Conservation (phyloP, 2,113 vertebrate species). For the Phylloscopus whistleri region DNA sequence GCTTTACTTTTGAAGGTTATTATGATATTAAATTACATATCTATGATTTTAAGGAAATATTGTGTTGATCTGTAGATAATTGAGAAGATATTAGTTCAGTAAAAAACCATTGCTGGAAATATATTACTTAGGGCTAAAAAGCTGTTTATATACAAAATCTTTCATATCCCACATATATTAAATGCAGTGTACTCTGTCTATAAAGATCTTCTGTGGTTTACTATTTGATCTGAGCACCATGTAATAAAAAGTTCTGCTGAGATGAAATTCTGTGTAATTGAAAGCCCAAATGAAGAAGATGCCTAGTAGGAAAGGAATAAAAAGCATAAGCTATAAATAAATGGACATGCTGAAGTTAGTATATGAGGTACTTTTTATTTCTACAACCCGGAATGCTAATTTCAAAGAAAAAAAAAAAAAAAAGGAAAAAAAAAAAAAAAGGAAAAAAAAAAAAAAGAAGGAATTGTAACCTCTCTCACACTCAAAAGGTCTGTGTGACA, state of each 20-base stretch:
- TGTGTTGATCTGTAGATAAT: background rate
- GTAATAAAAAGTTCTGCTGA: background rate
- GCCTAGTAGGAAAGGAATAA: background rate
- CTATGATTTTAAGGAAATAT: background rate
- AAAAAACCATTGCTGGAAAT: background rate
- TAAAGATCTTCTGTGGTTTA: background rate
- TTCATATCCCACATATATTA: background rate
- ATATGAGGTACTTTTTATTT: background rate
- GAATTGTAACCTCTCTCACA: background rate
- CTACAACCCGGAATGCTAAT: background rate
- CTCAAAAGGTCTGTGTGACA: background rate
- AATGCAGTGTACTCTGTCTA: background rate
- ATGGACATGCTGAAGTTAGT: background rate
- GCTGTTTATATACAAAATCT: background rate
- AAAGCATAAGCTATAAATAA: background rate
- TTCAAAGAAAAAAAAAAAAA: background rate
- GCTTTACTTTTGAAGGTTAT: background rate
- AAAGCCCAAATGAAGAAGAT: conserved; percentile 4
- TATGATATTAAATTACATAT: background rate
- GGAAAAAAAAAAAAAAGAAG: background rate
- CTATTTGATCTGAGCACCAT: background rate
- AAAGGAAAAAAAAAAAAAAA: background rate
- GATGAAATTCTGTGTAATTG: background rate
- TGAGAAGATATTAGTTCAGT: background rate
- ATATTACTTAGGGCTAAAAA: background rate